A percentile compares a stretch with the other conserved stretches of the same genome.
Evolutionary conservation across 2,888 invertebrate genomes (phyloP).

Genomic region (Linnaemya tessellans): DNA sequence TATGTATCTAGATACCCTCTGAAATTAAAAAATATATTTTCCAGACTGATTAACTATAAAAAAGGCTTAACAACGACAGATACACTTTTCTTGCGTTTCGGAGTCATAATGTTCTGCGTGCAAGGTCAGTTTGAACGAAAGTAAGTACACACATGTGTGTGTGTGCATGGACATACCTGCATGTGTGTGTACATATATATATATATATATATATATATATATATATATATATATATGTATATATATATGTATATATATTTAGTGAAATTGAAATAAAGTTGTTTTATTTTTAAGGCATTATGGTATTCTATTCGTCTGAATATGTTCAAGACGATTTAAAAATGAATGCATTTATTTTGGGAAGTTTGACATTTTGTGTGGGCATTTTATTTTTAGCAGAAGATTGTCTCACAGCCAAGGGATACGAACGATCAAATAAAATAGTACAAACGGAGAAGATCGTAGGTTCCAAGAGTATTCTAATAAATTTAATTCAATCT

Average conservation of each 20-base stretch:
- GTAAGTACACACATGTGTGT: neutral
- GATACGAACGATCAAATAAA: slow-evolving; percentile 47
- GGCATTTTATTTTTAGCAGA: slow-evolving; percentile 62
- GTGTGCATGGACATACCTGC: neutral
- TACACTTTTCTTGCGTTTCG: slow-evolving; percentile 63
- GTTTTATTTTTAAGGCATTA: slow-evolving; percentile 46
- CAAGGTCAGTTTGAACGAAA: slow-evolving; percentile 57
- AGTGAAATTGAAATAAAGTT: no score
- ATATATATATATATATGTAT: no score
- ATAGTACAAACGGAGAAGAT: slow-evolving; percentile 62
- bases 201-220: no score
- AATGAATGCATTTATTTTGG: slow-evolving; percentile 58
- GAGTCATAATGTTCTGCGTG: slow-evolving; percentile 59
- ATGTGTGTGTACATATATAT: no score
- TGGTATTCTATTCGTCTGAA: slow-evolving; percentile 65
- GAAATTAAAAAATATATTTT: slow-evolving; percentile 15
- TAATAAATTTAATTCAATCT: slow-evolving; percentile 10
- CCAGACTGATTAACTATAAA: slow-evolving; percentile 55
- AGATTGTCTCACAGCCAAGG: slow-evolving; percentile 56
- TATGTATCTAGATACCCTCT: no score
- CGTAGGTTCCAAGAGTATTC: slow-evolving; percentile 32
- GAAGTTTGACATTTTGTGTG: slow-evolving; percentile 51
- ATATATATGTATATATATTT: no score
- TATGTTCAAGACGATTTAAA: slow-evolving; percentile 63
- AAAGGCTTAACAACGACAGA: slow-evolving; percentile 39